These are phyloP conservation scores for Eunapius fragilis DNA, from an alignment of 37 sponge, comb jelly and placozoan genomes.

Conservation along the genomic window DNA sequence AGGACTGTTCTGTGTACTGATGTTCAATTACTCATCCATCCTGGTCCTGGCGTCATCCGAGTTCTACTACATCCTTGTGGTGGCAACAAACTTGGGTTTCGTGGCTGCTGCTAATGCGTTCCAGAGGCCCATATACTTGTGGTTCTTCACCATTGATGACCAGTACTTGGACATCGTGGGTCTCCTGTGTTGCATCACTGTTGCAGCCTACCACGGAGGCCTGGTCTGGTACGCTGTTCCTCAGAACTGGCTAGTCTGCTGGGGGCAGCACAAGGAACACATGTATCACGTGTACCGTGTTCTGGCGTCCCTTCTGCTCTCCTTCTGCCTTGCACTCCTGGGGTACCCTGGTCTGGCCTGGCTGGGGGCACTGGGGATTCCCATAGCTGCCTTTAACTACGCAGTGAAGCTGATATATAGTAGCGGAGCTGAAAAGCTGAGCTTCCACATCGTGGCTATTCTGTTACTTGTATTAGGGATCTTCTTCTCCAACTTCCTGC, in stretches of 20 bases:
- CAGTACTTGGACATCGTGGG: neutral
- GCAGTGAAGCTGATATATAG: neutral
- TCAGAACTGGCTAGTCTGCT: neutral
- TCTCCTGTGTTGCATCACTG: slow-evolving; percentile 13
- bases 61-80: slow-evolving; percentile 8
- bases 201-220: slow-evolving; percentile 6
- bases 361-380: slow-evolving; percentile 39
- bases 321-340: slow-evolving; percentile 17
- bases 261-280: too few relatives aligned
- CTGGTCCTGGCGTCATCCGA: slow-evolving; percentile 7
- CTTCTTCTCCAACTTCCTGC: slow-evolving; percentile 25
- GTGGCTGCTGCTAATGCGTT: neutral
- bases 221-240: slow-evolving; percentile 7
- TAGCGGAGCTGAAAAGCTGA: neutral
- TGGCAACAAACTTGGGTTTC: slow-evolving; percentile 37
- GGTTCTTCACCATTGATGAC: slow-evolving; percentile 26
- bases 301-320: neutral
- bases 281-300: slow-evolving; percentile 10
- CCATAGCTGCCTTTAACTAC: slow-evolving; percentile 10
- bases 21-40: slow-evolving; percentile 13
- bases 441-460: neutral
- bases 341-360: slow-evolving; percentile 26
- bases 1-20: slow-evolving; percentile 16
- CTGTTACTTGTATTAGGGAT: slow-evolving; percentile 18
- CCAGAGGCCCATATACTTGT: slow-evolving; percentile 9